Percentiles rank a stretch among this genome's conserved stretches.
phyloP scores from a whole-genome alignment of 2,113 vertebrate species.

The Platysternon megacephalum region DNA sequence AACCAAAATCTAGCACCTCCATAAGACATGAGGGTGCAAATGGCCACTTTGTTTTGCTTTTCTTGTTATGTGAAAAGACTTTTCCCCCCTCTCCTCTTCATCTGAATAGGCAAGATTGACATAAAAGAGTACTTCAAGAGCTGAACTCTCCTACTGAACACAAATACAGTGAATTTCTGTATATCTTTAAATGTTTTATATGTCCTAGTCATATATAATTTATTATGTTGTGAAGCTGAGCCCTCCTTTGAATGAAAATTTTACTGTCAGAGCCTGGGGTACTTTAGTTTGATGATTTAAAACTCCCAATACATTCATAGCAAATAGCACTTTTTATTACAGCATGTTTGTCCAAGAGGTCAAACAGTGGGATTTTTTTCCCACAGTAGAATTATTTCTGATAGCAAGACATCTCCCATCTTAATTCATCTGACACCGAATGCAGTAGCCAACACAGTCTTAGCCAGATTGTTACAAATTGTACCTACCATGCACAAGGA shows the following conservation, averaged over 20 bases:
- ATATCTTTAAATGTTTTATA: constrained; percentile 88
- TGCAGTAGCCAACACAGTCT: constrained; percentile 13
- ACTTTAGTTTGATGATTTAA: constrained; percentile 86
- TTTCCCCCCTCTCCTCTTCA: constrained; percentile 34
- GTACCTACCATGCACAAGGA: not conserved
- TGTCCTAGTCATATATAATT: constrained; percentile 85
- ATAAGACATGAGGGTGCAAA: constrained; percentile 31
- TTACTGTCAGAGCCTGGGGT: constrained; percentile 82
- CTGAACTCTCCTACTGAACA: constrained; percentile 76
- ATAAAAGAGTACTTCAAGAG: constrained; percentile 78
- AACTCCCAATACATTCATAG: constrained; percentile 76
- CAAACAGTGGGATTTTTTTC: constrained; percentile 72
- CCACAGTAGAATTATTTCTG: constrained; percentile 76
- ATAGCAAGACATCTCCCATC: constrained; percentile 52
- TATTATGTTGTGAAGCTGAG: constrained; percentile 86
- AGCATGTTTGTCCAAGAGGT: constrained; percentile 86
- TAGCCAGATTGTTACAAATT: constrained; percentile 2
- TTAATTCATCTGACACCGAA: constrained; percentile 59
- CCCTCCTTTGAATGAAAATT: constrained; percentile 86
- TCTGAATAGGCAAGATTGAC: constrained; percentile 73
- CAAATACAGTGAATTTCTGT: constrained; percentile 79
- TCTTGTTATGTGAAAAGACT: constrained; percentile 31
- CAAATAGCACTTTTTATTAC: constrained; percentile 84
- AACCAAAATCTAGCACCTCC: not conserved
- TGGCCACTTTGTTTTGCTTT: constrained; percentile 21